Conservation (phyloP, 2,888 invertebrate species). For the Sussaba pulchella region DNA sequence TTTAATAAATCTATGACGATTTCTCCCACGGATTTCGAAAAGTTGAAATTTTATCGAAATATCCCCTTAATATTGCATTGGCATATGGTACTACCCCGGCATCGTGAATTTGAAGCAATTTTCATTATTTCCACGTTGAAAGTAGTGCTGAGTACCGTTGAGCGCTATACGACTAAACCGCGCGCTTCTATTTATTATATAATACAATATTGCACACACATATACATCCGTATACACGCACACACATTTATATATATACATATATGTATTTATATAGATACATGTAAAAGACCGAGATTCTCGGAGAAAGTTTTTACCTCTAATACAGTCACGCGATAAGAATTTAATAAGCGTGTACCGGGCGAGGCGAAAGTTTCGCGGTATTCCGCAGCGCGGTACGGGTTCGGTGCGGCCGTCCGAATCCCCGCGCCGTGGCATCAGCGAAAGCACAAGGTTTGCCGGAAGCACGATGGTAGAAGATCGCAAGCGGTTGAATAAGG, state of each 20-base stretch:
- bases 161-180: not conserved
- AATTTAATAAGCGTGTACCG: conserved; percentile 63
- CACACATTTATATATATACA: not conserved
- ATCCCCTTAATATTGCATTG: not conserved
- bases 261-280: conserved; percentile 1
- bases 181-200: conserved; percentile 2
- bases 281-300: conserved; percentile 22
- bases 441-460: conserved; percentile 18
- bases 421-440: conserved; percentile 44
- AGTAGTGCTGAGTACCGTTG: not conserved
- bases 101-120: conserved; percentile 6
- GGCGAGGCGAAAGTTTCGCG: conserved; percentile 55
- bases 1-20: too few species aligned
- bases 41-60: not conserved
- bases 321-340: conserved; percentile 63
- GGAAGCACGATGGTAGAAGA: conserved; percentile 54
- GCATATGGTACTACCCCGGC: conserved; percentile 6
- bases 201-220: conserved; percentile 26
- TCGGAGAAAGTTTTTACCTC: conserved; percentile 57
- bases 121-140: conserved; percentile 4
- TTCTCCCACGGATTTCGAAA: not conserved
- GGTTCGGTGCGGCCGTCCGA: conserved; percentile 36
- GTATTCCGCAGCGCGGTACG: conserved; percentile 37
- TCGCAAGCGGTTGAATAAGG: not conserved
- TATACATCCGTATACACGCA: not conserved